Conservation (phyloP, 1,140 invertebrate genomes). For the Drosophila carrolli region DNA sequence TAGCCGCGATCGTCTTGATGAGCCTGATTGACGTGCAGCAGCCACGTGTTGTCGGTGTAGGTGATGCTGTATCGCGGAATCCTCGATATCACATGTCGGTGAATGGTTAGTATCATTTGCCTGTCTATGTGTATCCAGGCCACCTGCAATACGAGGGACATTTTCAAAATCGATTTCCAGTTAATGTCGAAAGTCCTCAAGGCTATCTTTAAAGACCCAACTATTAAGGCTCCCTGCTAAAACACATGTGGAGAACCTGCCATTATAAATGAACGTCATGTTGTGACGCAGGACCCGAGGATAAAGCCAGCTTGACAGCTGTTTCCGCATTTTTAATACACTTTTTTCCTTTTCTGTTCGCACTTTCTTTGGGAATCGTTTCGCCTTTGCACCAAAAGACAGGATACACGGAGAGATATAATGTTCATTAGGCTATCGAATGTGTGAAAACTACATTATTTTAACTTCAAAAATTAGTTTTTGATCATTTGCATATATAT, state of each 20-base stretch:
- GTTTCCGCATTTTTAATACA: slow-evolving; percentile 82
- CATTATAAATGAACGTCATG: slow-evolving; percentile 76
- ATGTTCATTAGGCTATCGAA: no score
- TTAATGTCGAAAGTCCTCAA: slow-evolving; percentile 9
- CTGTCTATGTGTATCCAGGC: slow-evolving; percentile 97
- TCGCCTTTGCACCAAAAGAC: slow-evolving; percentile 50
- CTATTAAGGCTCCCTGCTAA: background rate
- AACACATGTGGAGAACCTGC: slow-evolving; percentile 25
- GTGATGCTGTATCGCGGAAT: slow-evolving; percentile 94
- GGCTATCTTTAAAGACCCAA: slow-evolving; percentile 19
- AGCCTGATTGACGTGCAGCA: slow-evolving; percentile 93
- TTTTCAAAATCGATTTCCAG: slow-evolving; percentile 17
- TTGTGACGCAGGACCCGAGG: slow-evolving; percentile 60
- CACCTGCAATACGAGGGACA: slow-evolving; percentile 87
- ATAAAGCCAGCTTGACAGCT: slow-evolving; percentile 72
- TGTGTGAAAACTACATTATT: background rate
- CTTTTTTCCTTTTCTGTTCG: slow-evolving; percentile 49
- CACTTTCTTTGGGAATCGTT: slow-evolving; percentile 55
- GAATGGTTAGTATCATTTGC: slow-evolving; percentile 97
- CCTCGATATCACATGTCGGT: slow-evolving; percentile 94
- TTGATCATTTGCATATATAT: background rate
- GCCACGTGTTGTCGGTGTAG: slow-evolving; percentile 96
- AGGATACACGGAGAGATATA: slow-evolving; percentile 3
- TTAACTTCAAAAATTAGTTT: background rate
- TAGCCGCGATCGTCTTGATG: slow-evolving; percentile 95